Conservation (phyloP, 2,888 invertebrate species). For the Gonocerus acuteangulatus region DNA sequence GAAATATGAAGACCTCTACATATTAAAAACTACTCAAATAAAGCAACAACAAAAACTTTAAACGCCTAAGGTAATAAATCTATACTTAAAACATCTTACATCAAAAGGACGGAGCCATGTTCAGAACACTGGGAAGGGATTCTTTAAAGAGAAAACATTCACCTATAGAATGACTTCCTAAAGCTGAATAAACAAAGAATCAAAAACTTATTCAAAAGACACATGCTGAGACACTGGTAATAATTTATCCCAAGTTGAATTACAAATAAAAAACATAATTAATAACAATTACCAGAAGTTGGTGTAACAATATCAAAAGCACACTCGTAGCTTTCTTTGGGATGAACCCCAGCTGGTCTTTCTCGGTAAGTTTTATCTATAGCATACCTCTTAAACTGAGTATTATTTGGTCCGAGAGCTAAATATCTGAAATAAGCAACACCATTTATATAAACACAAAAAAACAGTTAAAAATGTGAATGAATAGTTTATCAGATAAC, state of each 20-base stretch:
- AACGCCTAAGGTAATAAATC: too few species aligned
- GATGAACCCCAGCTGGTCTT: constrained; percentile 71
- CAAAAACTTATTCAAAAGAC: neutral
- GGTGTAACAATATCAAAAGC: constrained; percentile 88
- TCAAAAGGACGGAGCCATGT: too few species aligned
- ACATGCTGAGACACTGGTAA: neutral
- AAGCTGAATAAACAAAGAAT: constrained; percentile 28
- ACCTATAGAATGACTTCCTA: too few species aligned
- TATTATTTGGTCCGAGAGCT: constrained; percentile 64
- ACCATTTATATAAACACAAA: neutral
- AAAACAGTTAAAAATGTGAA: too few species aligned
- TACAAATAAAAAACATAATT: too few species aligned
- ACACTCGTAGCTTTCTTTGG: constrained; percentile 80
- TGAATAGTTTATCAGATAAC: too few species aligned
- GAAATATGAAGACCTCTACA: too few species aligned
- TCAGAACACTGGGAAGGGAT: too few species aligned
- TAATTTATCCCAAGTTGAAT: neutral
- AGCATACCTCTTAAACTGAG: constrained; percentile 72
- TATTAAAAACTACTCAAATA: too few species aligned
- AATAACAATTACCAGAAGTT: constrained; percentile 55
- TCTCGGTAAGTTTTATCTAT: constrained; percentile 82
- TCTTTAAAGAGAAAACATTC: too few species aligned
- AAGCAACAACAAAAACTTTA: too few species aligned
- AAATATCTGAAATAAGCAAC: constrained; percentile 57
- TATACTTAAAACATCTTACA: too few species aligned